Evolutionary conservation across 2,888 invertebrate species (phyloP).

Genomic region (Stenoptilia bipunctidactyla): DNA sequence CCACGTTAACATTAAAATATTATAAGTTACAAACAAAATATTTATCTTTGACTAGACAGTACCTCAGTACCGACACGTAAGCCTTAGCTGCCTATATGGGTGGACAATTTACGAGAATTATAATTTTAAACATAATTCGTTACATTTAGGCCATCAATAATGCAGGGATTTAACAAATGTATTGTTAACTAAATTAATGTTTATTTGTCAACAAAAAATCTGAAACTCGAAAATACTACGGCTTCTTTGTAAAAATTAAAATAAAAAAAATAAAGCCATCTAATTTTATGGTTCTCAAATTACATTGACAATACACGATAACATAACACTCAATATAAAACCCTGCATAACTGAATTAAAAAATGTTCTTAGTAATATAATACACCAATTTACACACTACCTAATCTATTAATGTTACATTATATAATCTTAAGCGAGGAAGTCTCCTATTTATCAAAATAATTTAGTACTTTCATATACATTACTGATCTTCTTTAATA

Average conservation of each 20-base stretch:
- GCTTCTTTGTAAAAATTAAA: too few species aligned
- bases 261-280: too few species aligned
- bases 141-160: conserved; percentile 42
- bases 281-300: too few species aligned
- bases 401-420: conserved; percentile 37
- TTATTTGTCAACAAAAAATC: not conserved
- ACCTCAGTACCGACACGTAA: conserved; percentile 51
- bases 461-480: conserved; percentile 64
- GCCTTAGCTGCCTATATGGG: conserved; percentile 41
- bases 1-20: conserved; percentile 15
- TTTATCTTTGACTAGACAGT: conserved; percentile 67
- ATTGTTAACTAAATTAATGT: conserved; percentile 21
- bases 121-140: conserved; percentile 23
- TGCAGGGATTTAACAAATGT: conserved; percentile 26
- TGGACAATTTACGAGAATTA: conserved; percentile 36
- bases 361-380: not conserved
- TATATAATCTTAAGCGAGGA: conserved; percentile 39
- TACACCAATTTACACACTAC: conserved; percentile 45
- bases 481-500: conserved; percentile 49
- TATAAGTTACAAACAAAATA: conserved; percentile 53
- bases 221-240: too few species aligned
- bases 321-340: too few species aligned
- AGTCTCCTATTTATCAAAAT: conserved; percentile 63
- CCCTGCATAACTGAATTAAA: conserved; percentile 19
- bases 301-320: too few species aligned